A percentile compares a stretch with the other conserved stretches of the same genome.
Evolutionary conservation across 2,797 vertebrate species (phyloP).

Genomic region (Cyprinella venusta): DNA sequence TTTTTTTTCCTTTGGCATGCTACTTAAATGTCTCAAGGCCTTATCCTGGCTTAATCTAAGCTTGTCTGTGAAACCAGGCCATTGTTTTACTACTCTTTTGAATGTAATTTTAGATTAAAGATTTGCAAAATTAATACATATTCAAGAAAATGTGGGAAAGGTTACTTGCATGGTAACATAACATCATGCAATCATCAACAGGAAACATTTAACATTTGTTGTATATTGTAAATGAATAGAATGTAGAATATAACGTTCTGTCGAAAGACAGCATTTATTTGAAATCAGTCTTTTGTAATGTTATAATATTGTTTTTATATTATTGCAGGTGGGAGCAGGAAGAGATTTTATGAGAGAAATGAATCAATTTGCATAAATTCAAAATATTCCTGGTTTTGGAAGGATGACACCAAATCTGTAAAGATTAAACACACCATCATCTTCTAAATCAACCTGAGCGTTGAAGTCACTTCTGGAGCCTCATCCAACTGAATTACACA

Average conservation of each 20-base stretch:
- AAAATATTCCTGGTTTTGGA: neutral
- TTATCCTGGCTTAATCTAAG: neutral
- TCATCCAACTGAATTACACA: conserved; percentile 23
- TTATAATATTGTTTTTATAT: neutral
- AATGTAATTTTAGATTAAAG: neutral
- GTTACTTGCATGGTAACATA: neutral
- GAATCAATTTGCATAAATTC: neutral
- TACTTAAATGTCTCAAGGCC: neutral
- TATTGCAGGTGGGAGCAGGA: conserved; percentile 9
- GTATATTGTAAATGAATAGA: too few relatives aligned
- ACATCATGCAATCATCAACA: neutral
- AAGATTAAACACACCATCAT: conserved; percentile 2
- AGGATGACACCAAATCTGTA: conserved; percentile 36
- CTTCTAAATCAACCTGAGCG: neutral
- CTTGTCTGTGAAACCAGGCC: neutral
- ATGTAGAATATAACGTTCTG: too few relatives aligned
- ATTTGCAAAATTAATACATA: neutral
- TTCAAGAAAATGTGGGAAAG: neutral
- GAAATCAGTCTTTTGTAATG: neutral
- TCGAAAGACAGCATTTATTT: neutral
- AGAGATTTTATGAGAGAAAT: neutral
- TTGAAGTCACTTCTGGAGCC: conserved; percentile 1
- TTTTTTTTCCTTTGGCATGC: too few relatives aligned
- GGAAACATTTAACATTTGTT: neutral
- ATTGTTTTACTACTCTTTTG: neutral